Evolutionary conservation across 2,797 vertebrate genomes (phyloP).

Genomic region (Steatocranus sp.): DNA sequence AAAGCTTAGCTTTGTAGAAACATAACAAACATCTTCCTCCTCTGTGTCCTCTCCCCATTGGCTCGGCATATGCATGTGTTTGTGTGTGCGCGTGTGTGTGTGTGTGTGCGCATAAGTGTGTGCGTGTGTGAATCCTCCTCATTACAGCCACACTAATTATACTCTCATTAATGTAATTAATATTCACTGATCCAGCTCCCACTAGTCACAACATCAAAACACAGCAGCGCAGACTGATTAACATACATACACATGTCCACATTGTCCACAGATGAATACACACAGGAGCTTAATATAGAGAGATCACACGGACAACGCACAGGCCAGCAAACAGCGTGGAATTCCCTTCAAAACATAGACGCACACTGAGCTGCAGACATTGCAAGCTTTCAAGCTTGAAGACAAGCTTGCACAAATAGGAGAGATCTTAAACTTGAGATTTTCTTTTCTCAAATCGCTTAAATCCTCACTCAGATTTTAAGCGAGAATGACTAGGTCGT

Average conservation of each 20-base stretch:
- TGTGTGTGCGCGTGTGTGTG: background rate
- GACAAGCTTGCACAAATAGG: background rate
- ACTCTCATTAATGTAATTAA: constrained; percentile 77
- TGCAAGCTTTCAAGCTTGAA: background rate
- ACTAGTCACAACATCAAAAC: constrained; percentile 74
- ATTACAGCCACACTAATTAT: constrained; percentile 75
- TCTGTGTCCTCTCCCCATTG: constrained; percentile 52
- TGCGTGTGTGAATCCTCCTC: constrained; percentile 40
- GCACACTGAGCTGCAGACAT: background rate
- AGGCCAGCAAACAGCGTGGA: background rate
- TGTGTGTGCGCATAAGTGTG: background rate
- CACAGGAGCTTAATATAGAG: constrained; percentile 40
- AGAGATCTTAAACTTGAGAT: background rate
- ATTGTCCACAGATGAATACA: constrained; percentile 53
- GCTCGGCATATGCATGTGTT: background rate
- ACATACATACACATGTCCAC: constrained; percentile 57
- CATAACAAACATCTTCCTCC: constrained; percentile 49
- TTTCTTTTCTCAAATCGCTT: background rate
- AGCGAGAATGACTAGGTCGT: fast-evolving
- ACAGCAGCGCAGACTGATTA: constrained; percentile 61
- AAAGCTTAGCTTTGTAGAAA: constrained; percentile 32
- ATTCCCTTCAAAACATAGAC: background rate
- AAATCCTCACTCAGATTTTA: background rate
- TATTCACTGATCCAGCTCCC: constrained; percentile 77
- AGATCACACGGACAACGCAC: constrained; percentile 22